These are phyloP conservation scores for Chionomys nivalis DNA, from an alignment of 2,113 vertebrate genomes.

Conservation along the genomic window DNA sequence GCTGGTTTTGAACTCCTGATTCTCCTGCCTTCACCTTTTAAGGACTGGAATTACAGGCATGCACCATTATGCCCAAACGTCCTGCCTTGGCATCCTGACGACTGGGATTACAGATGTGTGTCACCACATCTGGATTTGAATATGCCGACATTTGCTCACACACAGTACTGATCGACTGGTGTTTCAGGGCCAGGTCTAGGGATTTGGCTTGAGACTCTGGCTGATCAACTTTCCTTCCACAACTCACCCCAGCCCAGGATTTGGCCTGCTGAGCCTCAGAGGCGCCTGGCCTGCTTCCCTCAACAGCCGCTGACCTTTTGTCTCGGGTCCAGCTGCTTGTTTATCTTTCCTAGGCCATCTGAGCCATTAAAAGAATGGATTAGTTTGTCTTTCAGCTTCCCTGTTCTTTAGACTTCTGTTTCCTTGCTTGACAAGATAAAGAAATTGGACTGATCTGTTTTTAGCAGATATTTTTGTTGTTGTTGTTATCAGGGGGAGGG, in stretches of 20 bases:
- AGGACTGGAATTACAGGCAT: background rate
- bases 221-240: background rate
- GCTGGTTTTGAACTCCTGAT: background rate
- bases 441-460: background rate
- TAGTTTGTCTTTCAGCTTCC: conserved; percentile 45
- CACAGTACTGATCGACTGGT: background rate
- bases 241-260: background rate
- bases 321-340: conserved; percentile 47
- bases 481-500: too few relatives aligned
- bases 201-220: background rate
- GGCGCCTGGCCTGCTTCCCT: background rate
- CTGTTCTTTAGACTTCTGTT: conserved; percentile 24
- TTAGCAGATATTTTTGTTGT: background rate
- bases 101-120: background rate
- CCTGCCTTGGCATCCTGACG: background rate
- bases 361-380: conserved; percentile 56
- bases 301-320: background rate
- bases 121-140: background rate
- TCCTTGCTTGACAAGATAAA: conserved; percentile 35
- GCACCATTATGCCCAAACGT: background rate
- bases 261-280: background rate
- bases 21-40: background rate
- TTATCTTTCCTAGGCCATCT: conserved; percentile 55
- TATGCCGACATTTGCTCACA: background rate
- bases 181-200: background rate